Base-by-base conservation (phyloP, 2,797 vertebrate species). In the Eulemur rubriventer region DNA sequence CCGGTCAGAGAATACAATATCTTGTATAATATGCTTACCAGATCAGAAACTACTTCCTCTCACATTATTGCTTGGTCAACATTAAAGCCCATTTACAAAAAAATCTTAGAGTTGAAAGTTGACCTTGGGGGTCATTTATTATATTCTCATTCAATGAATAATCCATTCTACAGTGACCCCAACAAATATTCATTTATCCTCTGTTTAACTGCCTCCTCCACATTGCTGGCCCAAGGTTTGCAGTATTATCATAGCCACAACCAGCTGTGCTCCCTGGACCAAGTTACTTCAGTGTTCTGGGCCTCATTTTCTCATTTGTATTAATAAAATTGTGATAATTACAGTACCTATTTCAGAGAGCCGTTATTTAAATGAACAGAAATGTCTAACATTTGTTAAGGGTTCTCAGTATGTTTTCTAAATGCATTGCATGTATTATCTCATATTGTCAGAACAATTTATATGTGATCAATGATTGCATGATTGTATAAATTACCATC, bases 391-490 rank as follows among this genome's bases (percentile, higher is more conserved):
- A 28, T 76, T 46, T 48, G 28, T 67, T 24, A 86, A 70, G 14
- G 79, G 24, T 91, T 87, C 75, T 91, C 61, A 93, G 0, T 59
- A 11, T 55, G 41, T 75, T 90, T 94, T 89, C 81, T 91, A 83
- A 93, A 33, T 93, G 14, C 12, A 88, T 94, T 91, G 38, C 38
- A 41, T 67, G 4, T 87, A 61, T 92, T 85, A 72, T 72, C 22
- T 96, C 46, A 85, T 82, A 81, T 96, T 73, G 35, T 52, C 26
- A 55, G 38, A 89, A 81, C 33, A 86, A 17, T 82, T 28, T 93
- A 33, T 61, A 2, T 82, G 14, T 82, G 50, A 67, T 75, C 33
- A 92, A 0, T 86, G 46, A 87, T 26, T 91, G 41, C 22, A 67
- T 91, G 43, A 57, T 57, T 91, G 11, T 85, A 18, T 95, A 91